Percentiles rank a stretch among this genome's conserved stretches.
phyloP scores from a whole-genome alignment of 2,888 invertebrate genomes.

The Drosophila colorata region DNA sequence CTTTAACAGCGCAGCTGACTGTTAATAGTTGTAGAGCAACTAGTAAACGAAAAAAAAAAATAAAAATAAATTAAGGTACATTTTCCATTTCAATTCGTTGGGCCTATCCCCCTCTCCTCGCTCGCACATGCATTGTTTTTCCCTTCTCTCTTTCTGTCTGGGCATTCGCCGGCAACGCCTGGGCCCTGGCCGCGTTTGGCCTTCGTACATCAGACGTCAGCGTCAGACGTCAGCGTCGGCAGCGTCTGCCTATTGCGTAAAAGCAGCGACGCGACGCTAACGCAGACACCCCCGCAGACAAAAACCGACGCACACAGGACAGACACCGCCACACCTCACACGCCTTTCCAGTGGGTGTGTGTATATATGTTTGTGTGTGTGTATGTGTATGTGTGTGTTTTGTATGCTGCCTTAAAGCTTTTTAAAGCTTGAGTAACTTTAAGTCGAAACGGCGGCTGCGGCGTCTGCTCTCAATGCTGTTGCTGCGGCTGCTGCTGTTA shows the following conservation, averaged over 20 bases:
- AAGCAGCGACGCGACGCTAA: conserved; percentile 50
- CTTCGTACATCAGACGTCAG: conserved; percentile 36
- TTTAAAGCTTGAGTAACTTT: conserved; percentile 49
- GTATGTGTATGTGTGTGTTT: not conserved
- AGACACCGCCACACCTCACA: conserved; percentile 34
- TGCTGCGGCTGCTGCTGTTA: conserved; percentile 3
- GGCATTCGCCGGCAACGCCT: conserved; percentile 25
- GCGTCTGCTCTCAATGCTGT: conserved; percentile 1
- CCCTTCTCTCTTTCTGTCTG: conserved; percentile 35
- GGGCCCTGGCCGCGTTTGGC: conserved; percentile 44
- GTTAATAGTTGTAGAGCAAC: conserved; percentile 36
- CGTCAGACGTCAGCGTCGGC: conserved; percentile 26
- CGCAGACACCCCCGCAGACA: conserved; percentile 68
- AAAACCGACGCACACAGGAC: conserved; percentile 21
- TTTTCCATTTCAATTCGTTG: conserved; percentile 6
- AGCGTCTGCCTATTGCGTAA: conserved; percentile 70
- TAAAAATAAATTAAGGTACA: not conserved
- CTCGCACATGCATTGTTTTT: not conserved
- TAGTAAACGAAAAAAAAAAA: conserved; percentile 2
- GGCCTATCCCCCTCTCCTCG: not conserved
- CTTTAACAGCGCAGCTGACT: conserved; percentile 15
- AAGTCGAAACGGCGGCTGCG: conserved; percentile 19
- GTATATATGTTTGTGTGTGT: not conserved
- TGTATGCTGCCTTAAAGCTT: conserved; percentile 38
- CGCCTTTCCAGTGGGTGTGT: no score